phyloP scores from a whole-genome alignment of 2,797 vertebrate species.

The Margarornis squamiger region DNA sequence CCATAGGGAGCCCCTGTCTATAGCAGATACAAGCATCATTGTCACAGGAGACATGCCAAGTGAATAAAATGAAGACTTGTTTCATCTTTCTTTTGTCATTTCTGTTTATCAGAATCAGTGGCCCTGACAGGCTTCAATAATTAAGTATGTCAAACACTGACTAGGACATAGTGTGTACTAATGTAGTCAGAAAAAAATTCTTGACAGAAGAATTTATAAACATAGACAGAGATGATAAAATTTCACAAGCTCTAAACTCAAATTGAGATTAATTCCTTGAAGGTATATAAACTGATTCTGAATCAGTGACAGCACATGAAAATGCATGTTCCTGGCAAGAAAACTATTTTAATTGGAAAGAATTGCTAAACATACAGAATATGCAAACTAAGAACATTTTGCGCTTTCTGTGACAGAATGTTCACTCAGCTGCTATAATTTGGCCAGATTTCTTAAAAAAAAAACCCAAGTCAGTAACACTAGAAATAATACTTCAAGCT shows the following conservation, averaged over 20 bases:
- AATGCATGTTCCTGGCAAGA: constrained; percentile 8
- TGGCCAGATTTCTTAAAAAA: constrained; percentile 6
- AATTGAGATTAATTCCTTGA: background rate
- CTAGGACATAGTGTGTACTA: background rate
- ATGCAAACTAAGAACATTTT: constrained; percentile 35
- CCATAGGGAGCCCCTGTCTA: background rate
- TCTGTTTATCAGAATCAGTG: background rate
- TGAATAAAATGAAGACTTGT: background rate
- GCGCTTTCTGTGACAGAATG: constrained; percentile 16
- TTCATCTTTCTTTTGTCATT: constrained; percentile 11
- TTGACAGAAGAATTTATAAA: background rate
- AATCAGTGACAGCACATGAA: background rate
- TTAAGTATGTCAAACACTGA: constrained; percentile 6
- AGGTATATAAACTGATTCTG: background rate
- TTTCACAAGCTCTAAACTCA: background rate
- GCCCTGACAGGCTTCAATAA: constrained; percentile 25
- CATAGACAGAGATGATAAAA: background rate
- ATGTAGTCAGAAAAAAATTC: background rate
- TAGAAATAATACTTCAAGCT: background rate
- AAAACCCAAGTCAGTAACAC: rapidly evolving
- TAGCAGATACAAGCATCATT: background rate
- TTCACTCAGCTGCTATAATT: constrained; percentile 49
- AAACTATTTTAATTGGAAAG: constrained; percentile 23
- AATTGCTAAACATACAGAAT: constrained; percentile 18
- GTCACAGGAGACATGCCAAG: background rate